phyloP scores from a whole-genome alignment of 1,140 invertebrate genomes.

The Apis laboriosa region DNA sequence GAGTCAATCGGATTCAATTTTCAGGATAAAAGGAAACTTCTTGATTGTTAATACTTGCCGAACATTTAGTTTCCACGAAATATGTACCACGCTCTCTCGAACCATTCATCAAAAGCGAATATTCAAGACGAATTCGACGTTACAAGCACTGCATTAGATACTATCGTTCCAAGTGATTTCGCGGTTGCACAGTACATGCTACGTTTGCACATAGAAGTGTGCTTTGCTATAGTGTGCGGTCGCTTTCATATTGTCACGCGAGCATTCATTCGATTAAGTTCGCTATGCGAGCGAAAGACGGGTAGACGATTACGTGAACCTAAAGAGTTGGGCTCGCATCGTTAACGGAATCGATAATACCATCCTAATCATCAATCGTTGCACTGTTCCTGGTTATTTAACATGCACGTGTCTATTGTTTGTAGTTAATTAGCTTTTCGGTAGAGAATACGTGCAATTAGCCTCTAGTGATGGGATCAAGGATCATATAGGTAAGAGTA shows the following conservation, averaged over 20 bases:
- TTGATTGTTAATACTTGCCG: too few relatives aligned
- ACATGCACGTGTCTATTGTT: background rate
- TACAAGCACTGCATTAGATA: background rate
- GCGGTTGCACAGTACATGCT: background rate
- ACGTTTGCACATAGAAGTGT: background rate
- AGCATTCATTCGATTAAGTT: conserved; percentile 29
- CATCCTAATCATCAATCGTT: conserved; percentile 24
- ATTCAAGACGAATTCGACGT: background rate
- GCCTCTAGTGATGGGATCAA: too few relatives aligned
- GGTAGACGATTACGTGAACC: background rate
- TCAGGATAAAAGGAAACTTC: too few relatives aligned
- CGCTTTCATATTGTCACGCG: conserved; percentile 8
- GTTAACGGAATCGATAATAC: conserved; percentile 37
- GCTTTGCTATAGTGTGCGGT: conserved; percentile 2
- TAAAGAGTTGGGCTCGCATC: background rate
- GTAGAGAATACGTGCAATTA: accelerated
- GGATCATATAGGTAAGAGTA: too few relatives aligned
- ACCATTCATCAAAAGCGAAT: background rate
- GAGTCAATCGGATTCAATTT: too few relatives aligned
- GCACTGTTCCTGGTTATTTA: background rate
- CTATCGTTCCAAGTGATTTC: conserved; percentile 17
- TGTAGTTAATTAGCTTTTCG: background rate
- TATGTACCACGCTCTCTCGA: background rate
- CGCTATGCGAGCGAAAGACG: conserved; percentile 31
- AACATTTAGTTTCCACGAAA: background rate